Evolutionary conservation across 2,113 vertebrate genomes (phyloP).

Genomic region (Mola mola): DNA sequence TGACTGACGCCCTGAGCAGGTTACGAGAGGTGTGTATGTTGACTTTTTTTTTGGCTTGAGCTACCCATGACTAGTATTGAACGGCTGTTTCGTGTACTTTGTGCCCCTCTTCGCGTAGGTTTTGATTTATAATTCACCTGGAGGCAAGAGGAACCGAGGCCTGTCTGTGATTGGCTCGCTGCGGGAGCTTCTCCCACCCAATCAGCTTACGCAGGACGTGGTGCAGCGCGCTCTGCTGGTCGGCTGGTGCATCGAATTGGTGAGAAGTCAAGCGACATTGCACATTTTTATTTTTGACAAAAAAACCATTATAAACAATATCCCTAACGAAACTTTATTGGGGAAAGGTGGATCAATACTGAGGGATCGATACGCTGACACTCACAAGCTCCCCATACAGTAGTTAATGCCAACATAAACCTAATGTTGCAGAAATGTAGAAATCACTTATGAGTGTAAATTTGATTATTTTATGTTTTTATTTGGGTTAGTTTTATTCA

Average conservation of each 20-base stretch:
- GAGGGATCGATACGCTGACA: too few species aligned
- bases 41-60: neutral
- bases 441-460: too few species aligned
- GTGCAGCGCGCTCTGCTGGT: slow-evolving; percentile 85
- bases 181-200: slow-evolving; percentile 79
- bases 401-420: too few species aligned
- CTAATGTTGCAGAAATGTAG: too few species aligned
- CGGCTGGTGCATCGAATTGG: slow-evolving; percentile 96
- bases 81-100: neutral
- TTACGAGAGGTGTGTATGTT: slow-evolving; percentile 79
- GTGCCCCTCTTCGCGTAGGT: slow-evolving; percentile 71
- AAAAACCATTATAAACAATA: too few species aligned
- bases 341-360: too few species aligned
- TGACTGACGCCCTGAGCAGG: slow-evolving; percentile 82
- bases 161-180: slow-evolving; percentile 87
- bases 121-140: slow-evolving; percentile 85
- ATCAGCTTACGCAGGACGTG: slow-evolving; percentile 73
- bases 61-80: too few species aligned
- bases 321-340: too few species aligned
- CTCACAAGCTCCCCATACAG: too few species aligned
- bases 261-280: slow-evolving; percentile 77
- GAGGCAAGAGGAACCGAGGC: slow-evolving; percentile 92
- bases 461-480: too few species aligned
- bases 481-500: too few species aligned
- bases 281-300: too few species aligned